Conservation (phyloP, 2,113 vertebrate genomes). For the Amblyornis subalaris region DNA sequence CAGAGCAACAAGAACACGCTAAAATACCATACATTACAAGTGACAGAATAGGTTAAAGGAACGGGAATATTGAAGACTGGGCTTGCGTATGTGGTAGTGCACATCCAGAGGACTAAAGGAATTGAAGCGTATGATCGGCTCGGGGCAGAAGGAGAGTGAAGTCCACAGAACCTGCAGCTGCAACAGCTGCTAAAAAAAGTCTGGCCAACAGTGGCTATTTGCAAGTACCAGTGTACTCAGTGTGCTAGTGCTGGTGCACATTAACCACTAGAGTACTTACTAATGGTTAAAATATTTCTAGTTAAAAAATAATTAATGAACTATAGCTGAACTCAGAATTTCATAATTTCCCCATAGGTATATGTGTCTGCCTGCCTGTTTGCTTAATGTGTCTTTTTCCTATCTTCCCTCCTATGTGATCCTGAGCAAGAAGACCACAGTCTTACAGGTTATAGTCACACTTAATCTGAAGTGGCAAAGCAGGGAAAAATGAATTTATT, state of each 20-base stretch:
- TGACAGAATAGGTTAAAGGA: background rate
- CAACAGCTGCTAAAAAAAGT: background rate
- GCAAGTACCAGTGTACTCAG: background rate
- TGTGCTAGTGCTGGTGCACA: background rate
- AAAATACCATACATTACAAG: background rate
- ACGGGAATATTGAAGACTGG: background rate
- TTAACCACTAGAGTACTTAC: background rate
- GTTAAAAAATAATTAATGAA: background rate
- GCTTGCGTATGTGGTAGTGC: background rate
- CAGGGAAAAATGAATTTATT: background rate
- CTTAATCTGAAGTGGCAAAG: background rate
- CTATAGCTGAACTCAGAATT: background rate
- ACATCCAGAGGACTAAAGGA: background rate
- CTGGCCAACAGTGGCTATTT: background rate
- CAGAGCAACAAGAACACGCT: background rate
- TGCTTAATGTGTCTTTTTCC: background rate
- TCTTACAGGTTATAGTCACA: background rate
- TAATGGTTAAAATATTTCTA: slow-evolving; percentile 11
- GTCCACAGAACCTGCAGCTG: background rate
- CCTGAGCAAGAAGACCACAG: background rate
- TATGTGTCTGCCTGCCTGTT: background rate
- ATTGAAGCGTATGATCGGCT: background rate
- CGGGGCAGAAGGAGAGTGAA: background rate
- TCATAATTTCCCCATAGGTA: background rate
- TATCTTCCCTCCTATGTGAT: rapidly evolving